Evolutionary conservation across 2,113 vertebrate species (phyloP).

Genomic region (Cyprinodon variegatus): DNA sequence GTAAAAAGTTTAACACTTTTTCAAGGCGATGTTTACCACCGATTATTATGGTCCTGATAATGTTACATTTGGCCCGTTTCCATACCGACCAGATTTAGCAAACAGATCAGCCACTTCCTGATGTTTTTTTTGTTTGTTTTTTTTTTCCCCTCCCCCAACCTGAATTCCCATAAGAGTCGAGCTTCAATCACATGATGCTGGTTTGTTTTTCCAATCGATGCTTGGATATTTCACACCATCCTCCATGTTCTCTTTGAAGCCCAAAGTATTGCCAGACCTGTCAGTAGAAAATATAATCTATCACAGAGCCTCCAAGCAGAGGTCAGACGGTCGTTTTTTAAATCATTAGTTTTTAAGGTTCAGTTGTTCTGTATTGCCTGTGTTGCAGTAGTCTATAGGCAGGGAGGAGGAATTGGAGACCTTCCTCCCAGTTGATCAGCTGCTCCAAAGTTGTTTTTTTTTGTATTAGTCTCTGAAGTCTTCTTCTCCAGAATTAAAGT

Average conservation of each 20-base stretch:
- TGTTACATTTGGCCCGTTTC: conserved; percentile 4
- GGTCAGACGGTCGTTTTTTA: conserved; percentile 33
- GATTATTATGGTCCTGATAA: neutral
- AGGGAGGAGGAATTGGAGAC: conserved; percentile 26
- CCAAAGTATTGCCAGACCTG: conserved; percentile 19
- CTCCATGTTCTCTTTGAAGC: conserved; percentile 20
- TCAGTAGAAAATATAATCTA: conserved; percentile 38
- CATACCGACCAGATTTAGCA: conserved; percentile 2
- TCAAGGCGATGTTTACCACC: neutral
- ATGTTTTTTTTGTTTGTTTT: conserved; percentile 9
- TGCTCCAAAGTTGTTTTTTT: neutral
- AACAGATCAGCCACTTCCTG: conserved; percentile 1
- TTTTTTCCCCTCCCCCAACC: neutral
- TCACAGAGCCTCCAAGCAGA: conserved; percentile 29
- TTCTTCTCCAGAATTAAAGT: neutral
- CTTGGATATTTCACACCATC: conserved; percentile 16
- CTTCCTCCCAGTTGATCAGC: neutral
- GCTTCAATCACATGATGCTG: conserved; percentile 19
- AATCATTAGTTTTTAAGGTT: conserved; percentile 35
- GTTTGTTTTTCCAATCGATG: conserved; percentile 16
- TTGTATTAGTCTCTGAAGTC: neutral
- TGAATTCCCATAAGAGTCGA: conserved; percentile 21
- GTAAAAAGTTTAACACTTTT: neutral
- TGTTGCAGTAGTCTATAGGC: conserved; percentile 37
- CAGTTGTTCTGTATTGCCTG: conserved; percentile 43